Evolutionary conservation across 2,888 invertebrate species (phyloP).

Genomic region (Sminthurides aquaticus): DNA sequence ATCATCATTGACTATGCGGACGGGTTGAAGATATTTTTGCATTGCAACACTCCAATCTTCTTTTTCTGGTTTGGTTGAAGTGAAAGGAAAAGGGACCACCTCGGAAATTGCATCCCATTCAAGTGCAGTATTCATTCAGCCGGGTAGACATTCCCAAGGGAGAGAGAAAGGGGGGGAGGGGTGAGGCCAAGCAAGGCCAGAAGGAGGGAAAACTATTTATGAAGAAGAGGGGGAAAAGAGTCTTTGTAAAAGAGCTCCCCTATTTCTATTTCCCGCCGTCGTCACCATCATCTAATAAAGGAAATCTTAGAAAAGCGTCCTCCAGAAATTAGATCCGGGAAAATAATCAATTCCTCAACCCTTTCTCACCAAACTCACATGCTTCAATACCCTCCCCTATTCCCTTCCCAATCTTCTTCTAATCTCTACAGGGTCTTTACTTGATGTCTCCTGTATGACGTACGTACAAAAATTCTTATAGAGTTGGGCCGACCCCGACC

Average conservation of each 20-base stretch:
- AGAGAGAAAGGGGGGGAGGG: too few relatives aligned
- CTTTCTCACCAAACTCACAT: background rate
- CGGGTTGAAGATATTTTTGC: too few relatives aligned
- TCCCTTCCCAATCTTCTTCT: background rate
- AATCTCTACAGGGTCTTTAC: background rate
- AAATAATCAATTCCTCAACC: background rate
- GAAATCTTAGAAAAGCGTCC: background rate
- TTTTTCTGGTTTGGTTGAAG: too few relatives aligned
- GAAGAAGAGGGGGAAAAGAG: background rate
- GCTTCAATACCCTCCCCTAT: background rate
- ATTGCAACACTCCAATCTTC: too few relatives aligned
- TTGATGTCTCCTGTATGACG: background rate
- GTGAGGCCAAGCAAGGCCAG: too few relatives aligned
- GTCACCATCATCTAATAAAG: background rate
- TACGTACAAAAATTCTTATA: background rate
- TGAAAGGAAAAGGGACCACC: too few relatives aligned
- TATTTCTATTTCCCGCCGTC: background rate
- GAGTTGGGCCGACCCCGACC: too few relatives aligned
- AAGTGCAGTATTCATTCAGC: too few relatives aligned
- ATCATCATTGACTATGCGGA: too few relatives aligned
- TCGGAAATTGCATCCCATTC: too few relatives aligned
- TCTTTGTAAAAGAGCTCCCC: background rate
- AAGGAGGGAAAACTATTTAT: too few relatives aligned
- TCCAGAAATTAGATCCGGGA: background rate
- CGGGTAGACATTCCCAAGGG: too few relatives aligned